These are phyloP conservation scores for Morinoia aosen DNA, from an alignment of 2,888 invertebrate species.

Conservation along the genomic window DNA sequence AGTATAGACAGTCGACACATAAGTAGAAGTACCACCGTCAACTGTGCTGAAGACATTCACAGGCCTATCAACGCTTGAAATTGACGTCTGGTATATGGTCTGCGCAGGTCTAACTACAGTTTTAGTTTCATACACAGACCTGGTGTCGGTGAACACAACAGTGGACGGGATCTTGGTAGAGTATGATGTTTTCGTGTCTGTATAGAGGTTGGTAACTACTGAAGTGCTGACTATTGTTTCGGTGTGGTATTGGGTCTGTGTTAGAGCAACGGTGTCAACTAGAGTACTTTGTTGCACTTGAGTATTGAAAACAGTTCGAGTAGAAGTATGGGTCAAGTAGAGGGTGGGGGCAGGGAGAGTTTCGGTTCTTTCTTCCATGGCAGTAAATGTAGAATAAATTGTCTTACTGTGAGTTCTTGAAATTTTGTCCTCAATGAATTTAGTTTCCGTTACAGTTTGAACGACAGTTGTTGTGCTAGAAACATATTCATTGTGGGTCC, in stretches of 20 bases:
- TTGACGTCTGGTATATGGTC: not conserved
- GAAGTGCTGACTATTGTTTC: not conserved
- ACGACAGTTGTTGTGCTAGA: not conserved
- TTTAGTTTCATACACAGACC: not conserved
- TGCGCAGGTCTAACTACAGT: not conserved
- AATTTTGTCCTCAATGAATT: conserved; percentile 28
- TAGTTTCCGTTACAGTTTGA: not conserved
- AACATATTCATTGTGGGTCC: not conserved
- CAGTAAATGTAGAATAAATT: conserved; percentile 13
- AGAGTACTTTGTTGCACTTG: not conserved
- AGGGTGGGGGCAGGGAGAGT: not conserved
- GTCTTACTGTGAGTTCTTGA: conserved; percentile 19
- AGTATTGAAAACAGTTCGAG: not conserved
- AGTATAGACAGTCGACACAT: not conserved
- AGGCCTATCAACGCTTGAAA: not conserved
- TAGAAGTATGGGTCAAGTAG: not conserved
- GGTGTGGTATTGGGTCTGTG: not conserved
- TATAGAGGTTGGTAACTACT: not conserved
- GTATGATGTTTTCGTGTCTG: not conserved
- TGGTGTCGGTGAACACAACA: not conserved
- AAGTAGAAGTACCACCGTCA: not conserved
- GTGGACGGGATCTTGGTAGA: not conserved
- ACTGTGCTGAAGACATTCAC: not conserved
- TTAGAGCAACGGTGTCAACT: not conserved
- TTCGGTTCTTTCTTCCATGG: not conserved